phyloP scores from a whole-genome alignment of 1,140 invertebrate genomes.

The Sweltsa coloradensis region DNA sequence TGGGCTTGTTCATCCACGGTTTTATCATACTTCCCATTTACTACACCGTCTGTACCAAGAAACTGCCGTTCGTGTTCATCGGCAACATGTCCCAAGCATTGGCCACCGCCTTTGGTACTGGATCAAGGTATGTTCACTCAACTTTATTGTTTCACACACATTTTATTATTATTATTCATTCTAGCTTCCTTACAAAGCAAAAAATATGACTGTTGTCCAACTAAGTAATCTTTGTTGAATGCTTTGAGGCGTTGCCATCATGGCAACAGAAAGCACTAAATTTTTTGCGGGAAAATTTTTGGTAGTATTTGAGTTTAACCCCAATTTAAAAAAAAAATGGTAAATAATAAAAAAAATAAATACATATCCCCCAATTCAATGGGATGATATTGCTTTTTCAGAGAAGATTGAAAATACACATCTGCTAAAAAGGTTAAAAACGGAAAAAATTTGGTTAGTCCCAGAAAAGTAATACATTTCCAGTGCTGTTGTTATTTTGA shows the following conservation, averaged over 20 bases:
- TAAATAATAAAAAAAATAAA: no score
- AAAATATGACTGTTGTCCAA: background rate
- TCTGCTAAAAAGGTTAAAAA: no score
- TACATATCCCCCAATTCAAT: no score
- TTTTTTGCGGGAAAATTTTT: background rate
- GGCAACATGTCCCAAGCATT: conserved; percentile 76
- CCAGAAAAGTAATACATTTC: no score
- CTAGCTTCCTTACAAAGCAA: background rate
- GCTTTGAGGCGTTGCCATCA: background rate
- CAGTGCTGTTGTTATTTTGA: no score
- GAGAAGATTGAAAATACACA: no score
- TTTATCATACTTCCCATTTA: conserved; percentile 75
- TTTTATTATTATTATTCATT: background rate
- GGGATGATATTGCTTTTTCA: no score
- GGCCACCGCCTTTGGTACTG: conserved; percentile 83
- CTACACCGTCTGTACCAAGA: conserved; percentile 64
- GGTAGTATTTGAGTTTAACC: background rate
- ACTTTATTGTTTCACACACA: background rate
- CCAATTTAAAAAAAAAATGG: no score
- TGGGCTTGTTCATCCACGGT: conserved; percentile 81
- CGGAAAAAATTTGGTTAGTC: no score
- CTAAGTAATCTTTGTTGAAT: background rate
- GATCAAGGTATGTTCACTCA: conserved; percentile 55
- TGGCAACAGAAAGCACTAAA: background rate
- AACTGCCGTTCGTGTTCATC: conserved; percentile 68